Conservation (phyloP, 2,113 vertebrate genomes). For the Ciconia maguari region DNA sequence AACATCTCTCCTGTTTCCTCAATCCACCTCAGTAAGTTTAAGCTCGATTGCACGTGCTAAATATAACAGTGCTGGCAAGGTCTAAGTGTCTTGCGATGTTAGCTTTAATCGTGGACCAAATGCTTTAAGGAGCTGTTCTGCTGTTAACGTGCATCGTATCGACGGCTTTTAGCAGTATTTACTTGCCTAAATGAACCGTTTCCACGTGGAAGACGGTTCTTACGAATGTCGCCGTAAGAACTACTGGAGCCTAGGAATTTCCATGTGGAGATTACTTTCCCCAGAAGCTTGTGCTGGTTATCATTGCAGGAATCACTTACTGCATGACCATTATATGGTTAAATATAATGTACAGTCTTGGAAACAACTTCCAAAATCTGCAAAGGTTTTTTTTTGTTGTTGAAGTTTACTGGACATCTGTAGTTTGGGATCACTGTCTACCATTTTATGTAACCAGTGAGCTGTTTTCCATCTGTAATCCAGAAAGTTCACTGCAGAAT, state of each 20-base stretch:
- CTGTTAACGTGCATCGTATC: neutral
- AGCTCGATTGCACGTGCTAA: neutral
- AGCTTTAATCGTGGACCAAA: neutral
- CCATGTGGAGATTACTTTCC: neutral
- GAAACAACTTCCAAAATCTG: neutral
- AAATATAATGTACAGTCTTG: neutral
- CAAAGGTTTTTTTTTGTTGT: neutral
- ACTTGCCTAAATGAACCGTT: neutral
- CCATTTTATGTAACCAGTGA: neutral
- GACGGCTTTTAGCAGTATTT: neutral
- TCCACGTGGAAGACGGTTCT: neutral
- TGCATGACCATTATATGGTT: neutral
- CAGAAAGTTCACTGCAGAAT: neutral
- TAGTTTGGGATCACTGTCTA: neutral
- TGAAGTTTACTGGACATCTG: neutral
- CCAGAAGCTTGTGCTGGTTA: neutral
- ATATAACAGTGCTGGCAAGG: neutral
- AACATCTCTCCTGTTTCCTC: neutral
- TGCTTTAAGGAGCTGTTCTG: neutral
- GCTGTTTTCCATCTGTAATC: neutral
- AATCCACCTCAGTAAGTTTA: neutral
- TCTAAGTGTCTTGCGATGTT: neutral
- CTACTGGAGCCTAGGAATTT: neutral
- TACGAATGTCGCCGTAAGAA: accelerated
- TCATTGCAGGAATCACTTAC: neutral